These are phyloP conservation scores for Urocynchramus pylzowi DNA, from an alignment of 2,113 vertebrate species.

Conservation along the genomic window DNA sequence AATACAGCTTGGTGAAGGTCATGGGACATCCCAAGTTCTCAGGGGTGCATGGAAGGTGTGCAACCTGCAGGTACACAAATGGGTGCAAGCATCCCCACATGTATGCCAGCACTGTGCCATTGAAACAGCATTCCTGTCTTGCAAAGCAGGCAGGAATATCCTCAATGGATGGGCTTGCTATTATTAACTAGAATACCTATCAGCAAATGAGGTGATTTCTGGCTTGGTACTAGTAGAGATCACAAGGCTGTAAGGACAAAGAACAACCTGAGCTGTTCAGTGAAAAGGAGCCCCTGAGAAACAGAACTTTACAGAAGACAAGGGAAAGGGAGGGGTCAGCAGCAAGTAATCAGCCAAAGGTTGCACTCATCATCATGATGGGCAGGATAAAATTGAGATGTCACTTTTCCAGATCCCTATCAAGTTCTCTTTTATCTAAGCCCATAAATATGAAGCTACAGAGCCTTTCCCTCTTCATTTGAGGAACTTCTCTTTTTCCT, in stretches of 20 bases:
- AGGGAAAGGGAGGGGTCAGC: background rate
- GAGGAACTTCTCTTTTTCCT: background rate
- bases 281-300: background rate
- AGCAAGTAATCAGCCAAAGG: background rate
- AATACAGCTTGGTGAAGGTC: accelerated
- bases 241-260: conserved; percentile 10
- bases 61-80: background rate
- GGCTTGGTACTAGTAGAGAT: background rate
- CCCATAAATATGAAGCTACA: conserved; percentile 39
- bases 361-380: background rate
- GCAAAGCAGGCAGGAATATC: conserved; percentile 6
- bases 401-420: conserved; percentile 10
- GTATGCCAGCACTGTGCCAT: background rate
- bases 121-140: background rate
- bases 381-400: conserved; percentile 17
- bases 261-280: conserved; percentile 7
- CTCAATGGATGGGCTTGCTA: background rate
- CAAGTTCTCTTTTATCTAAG: conserved; percentile 23
- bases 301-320: background rate
- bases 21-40: background rate
- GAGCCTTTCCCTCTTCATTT: background rate
- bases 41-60: background rate
- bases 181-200: conserved; percentile 38
- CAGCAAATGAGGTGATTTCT: background rate
- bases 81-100: background rate